These are phyloP conservation scores for Rhynchonycteris naso DNA, from an alignment of 2,797 vertebrate species.

Conservation along the genomic window DNA sequence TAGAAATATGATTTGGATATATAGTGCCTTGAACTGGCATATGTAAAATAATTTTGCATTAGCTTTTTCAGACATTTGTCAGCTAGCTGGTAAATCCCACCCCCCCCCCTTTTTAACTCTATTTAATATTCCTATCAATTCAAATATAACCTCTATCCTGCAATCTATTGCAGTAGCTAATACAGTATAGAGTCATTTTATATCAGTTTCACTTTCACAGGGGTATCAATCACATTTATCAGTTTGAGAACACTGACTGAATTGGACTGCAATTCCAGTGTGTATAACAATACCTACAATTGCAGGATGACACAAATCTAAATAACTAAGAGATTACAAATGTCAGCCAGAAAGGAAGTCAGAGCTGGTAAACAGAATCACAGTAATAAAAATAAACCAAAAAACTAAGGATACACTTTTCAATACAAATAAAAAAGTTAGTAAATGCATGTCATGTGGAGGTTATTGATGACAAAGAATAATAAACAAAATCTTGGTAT, in stretches of 20 bases:
- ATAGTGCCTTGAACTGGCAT: neutral
- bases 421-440: neutral
- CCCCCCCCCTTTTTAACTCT: neutral
- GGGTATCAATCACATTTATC: constrained; percentile 50
- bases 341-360: constrained; percentile 43
- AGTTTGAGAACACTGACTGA: constrained; percentile 46
- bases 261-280: constrained; percentile 31
- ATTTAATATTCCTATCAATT: constrained; percentile 46
- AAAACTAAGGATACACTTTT: neutral
- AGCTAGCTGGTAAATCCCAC: neutral
- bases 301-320: constrained; percentile 14
- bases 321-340: constrained; percentile 60
- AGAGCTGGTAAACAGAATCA: constrained; percentile 24
- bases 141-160: neutral
- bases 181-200: constrained; percentile 2
- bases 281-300: neutral
- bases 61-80: neutral
- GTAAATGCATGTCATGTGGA: neutral
- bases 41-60: neutral
- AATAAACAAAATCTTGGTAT: neutral
- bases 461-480: neutral
- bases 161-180: constrained; percentile 6
- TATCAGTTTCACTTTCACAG: constrained; percentile 25
- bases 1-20: neutral
- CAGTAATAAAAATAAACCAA: neutral